These are phyloP conservation scores for Hestina assimilis DNA, from an alignment of 1,140 invertebrate species.

Conservation along the genomic window DNA sequence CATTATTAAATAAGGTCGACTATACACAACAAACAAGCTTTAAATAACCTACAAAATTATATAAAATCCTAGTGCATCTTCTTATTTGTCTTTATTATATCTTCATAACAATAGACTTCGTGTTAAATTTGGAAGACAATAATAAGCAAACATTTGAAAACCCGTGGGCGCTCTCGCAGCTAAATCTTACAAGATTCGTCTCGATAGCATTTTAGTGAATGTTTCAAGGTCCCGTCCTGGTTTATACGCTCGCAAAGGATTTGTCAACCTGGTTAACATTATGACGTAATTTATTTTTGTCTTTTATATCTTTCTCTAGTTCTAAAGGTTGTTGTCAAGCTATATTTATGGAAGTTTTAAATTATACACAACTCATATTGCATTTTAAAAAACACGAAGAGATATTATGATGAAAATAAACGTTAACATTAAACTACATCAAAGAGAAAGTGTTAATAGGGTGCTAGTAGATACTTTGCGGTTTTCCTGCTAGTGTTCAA, in stretches of 20 bases:
- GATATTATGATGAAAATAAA: conserved; percentile 1
- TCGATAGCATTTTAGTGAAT: conserved; percentile 73
- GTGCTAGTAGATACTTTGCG: conserved; percentile 15
- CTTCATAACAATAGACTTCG: not conserved
- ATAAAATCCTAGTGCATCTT: no score
- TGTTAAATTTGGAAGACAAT: conserved; percentile 13
- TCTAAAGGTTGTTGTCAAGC: conserved; percentile 21
- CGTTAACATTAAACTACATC: not conserved
- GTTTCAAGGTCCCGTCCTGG: conserved; percentile 75
- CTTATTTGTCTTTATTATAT: no score
- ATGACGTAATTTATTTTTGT: conserved; percentile 54
- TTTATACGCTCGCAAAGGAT: conserved; percentile 68
- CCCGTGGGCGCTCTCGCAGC: conserved; percentile 59
- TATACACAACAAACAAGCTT: no score
- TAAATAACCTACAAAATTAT: no score
- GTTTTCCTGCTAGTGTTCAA: conserved; percentile 7
- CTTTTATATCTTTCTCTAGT: conserved; percentile 21
- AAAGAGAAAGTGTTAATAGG: conserved; percentile 21
- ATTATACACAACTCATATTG: no score
- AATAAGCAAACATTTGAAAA: conserved; percentile 42
- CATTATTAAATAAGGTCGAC: no score
- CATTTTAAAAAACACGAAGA: not conserved
- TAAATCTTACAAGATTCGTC: conserved; percentile 65
- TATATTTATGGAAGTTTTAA: not conserved
- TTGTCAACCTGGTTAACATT: conserved; percentile 63